phyloP scores from a whole-genome alignment of 2,888 invertebrate species.

The Gymnosoma rotundatum region DNA sequence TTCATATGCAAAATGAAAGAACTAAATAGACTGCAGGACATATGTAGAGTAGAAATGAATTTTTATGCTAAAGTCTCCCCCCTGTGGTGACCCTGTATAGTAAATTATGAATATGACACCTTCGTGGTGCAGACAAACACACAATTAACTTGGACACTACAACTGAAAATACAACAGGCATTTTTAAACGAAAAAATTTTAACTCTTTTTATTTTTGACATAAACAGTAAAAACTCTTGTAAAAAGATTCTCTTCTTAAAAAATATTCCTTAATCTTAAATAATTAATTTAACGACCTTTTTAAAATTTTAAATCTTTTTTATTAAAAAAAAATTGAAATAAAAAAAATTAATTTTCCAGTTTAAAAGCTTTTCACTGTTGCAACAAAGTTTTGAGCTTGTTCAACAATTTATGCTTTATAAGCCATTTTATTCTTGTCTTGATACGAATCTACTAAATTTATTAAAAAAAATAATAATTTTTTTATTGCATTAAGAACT shows the following conservation, averaged over 20 bases:
- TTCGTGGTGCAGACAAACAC: constrained; percentile 73
- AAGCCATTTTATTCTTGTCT: constrained; percentile 40
- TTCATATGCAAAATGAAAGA: constrained; percentile 14
- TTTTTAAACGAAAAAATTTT: neutral
- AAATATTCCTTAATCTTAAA: neutral
- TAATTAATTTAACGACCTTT: neutral
- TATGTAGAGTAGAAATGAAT: constrained; percentile 66
- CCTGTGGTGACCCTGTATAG: constrained; percentile 79
- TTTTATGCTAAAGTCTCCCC: constrained; percentile 68
- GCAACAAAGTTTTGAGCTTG: constrained; percentile 25
- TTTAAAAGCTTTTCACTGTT: neutral
- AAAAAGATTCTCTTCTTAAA: neutral
- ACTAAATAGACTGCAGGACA: constrained; percentile 46
- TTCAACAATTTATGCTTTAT: constrained; percentile 50
- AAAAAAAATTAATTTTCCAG: too few species aligned
- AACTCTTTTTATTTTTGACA: neutral
- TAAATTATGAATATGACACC: constrained; percentile 81
- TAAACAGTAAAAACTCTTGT: constrained; percentile 20
- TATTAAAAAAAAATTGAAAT: too few species aligned
- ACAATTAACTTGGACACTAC: constrained; percentile 72
- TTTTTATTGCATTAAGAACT: constrained; percentile 42
- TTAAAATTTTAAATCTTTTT: too few species aligned
- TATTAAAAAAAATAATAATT: constrained; percentile 39
- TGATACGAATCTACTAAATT: constrained; percentile 57
- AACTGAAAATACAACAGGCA: constrained; percentile 53